Evolutionary conservation across 1,140 invertebrate species (phyloP), one percentile per base, ranked within the genome.

Genomic region (Drosophila sproati): DNA sequence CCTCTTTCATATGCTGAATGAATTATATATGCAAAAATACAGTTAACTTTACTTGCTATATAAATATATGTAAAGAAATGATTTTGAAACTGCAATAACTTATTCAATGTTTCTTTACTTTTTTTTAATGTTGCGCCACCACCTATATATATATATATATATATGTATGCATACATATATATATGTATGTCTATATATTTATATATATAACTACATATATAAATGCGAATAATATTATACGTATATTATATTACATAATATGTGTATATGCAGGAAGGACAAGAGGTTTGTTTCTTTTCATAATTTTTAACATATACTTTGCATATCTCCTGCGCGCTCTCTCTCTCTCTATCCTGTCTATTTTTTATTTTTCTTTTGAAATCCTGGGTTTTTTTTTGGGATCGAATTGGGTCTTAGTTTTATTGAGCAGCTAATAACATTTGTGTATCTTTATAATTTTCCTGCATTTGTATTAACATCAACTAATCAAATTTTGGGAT

Each of bases 221-320:
- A 34, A 37, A 62, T 29, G 39, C 56, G 45, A 59, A 48, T 56
- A 34, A 72, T 57, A 45, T 28, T 57, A 39, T 60, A 8, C 31
- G 31, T 71, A 45, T 55, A 41, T 57, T 54, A 48, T 37, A 79
- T 31, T 0, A 59, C 47, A 45, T 60, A 29, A 54, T 67, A 20
- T 48, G 32, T 56, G 43, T 60, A 73, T 67, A 60, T 73, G 94
- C 93, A 94, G 92, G 96, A 96, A 94, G 95, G 95, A 95, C 95
- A 94, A 92, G 95, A 96, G 96, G 96, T 96, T 95, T 94, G 95
- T 95, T 93, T 78, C 69, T 77, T 78, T 91, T 78, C 76, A 79
- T 76, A 54, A 79, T 67, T 77, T 81, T 78, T 72, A 61, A 32
- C 56, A 67, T 66, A 74, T 80, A 77, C 39, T 77, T 80, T 77